Evolutionary conservation across 2,113 vertebrate species (phyloP).

Genomic region (Ctenodactylus gundi): DNA sequence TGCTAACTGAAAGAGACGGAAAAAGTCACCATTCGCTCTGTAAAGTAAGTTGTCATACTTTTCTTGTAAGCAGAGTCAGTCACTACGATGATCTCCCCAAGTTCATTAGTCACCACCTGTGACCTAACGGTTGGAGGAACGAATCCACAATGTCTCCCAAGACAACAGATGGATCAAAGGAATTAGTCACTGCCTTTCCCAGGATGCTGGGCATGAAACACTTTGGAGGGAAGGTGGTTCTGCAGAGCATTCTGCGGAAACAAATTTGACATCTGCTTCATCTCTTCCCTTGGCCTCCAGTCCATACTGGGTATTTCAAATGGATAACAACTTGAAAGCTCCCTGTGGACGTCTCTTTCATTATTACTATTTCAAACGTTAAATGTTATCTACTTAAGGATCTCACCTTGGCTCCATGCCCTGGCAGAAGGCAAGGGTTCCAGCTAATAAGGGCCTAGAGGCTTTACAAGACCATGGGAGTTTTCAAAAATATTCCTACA

Average conservation of each 20-base stretch:
- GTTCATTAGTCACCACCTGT: conserved; percentile 19
- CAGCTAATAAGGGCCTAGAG: conserved; percentile 73
- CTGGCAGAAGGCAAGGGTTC: conserved; percentile 76
- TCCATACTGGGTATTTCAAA: conserved; percentile 65
- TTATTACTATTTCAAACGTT: conserved; percentile 71
- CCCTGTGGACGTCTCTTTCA: conserved; percentile 49
- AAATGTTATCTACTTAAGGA: conserved; percentile 76
- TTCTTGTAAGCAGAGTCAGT: too few species aligned
- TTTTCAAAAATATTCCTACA: conserved; percentile 79
- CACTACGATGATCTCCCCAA: too few species aligned
- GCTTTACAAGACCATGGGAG: conserved; percentile 75
- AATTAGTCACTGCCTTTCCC: conserved; percentile 57
- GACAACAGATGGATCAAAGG: conserved; percentile 60
- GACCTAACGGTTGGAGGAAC: conserved; percentile 43
- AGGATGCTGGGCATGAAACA: conserved; percentile 24
- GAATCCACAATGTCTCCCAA: conserved; percentile 19
- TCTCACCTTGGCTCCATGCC: conserved; percentile 71
- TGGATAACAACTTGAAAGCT: conserved; percentile 66
- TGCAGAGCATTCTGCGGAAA: conserved; percentile 42
- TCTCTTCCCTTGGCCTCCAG: conserved; percentile 43
- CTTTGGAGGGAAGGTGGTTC: conserved; percentile 40
- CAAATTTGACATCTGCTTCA: conserved; percentile 55
- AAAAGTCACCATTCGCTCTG: background rate
- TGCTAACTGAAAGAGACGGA: background rate
- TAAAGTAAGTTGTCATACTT: background rate